Evolutionary conservation across 2,888 invertebrate genomes (phyloP).

Genomic region (Sipha maydis): DNA sequence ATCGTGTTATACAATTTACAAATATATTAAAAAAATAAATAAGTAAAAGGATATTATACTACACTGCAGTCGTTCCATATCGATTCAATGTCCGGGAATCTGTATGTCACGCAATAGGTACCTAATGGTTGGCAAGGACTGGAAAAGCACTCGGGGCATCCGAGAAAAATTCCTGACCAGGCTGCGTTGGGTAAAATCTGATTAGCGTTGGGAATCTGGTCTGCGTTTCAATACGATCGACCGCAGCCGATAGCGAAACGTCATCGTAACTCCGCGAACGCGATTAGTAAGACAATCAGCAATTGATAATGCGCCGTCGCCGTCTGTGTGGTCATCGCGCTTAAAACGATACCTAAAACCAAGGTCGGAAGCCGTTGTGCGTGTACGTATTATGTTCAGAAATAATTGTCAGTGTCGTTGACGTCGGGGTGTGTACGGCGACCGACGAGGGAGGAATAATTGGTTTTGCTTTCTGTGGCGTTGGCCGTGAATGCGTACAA

Average conservation of each 20-base stretch:
- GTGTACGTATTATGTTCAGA: background rate
- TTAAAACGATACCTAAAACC: background rate
- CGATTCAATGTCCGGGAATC: no score
- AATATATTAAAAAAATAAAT: no score
- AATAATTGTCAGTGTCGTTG: background rate
- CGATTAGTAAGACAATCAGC: background rate
- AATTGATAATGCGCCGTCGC: background rate
- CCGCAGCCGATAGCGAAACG: background rate
- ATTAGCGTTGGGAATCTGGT: background rate
- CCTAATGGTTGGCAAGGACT: no score
- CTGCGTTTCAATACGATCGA: background rate
- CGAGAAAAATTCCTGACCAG: no score
- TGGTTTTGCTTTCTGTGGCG: background rate
- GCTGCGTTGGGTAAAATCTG: no score
- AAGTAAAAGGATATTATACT: no score
- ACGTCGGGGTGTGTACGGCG: background rate
- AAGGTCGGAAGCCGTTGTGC: background rate
- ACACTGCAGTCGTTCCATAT: no score
- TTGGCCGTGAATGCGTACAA: background rate
- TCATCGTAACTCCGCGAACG: background rate
- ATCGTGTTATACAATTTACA: no score
- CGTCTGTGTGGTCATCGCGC: background rate
- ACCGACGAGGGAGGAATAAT: background rate
- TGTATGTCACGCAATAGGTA: no score
- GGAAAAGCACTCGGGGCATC: no score